Base-by-base conservation (phyloP, 1,140 invertebrate genomes). In the Varroa destructor region DNA sequence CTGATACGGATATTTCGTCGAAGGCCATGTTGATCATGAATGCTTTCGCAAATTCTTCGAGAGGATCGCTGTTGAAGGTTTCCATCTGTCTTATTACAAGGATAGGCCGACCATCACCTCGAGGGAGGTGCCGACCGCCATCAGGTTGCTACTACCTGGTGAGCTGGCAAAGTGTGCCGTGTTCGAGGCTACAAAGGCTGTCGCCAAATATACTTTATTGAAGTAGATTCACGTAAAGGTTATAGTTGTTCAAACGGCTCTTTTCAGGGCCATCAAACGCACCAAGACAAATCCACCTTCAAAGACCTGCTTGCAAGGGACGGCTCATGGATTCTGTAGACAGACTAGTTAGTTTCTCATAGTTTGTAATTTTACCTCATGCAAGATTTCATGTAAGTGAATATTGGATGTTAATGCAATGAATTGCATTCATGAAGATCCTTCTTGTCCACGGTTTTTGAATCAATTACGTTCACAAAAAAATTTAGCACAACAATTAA, bases 1-100 rank as follows among this genome's bases (percentile, higher is more conserved):
- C 85, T 1, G 83, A 85, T 75, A 87, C 84, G 72, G 85, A 86
- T 43, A 84, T 88, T 55, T 86, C 84, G n/a, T 78, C 76, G 36
- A 81, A 81, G 75, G 80, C 79, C 25, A 80, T 80, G 79, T 77
- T 75, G 37, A 80, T 81, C 74, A 80, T 80, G 79, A 81, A 80
- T 74, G 77, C 76, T 8, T 80, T 80, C 75, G 80, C 78, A 43
- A 79, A 78, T 71, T 79, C 43, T 79, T 79, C 73, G 78, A 79
- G 71, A 72, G 78, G 70, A 78, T 80, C 71, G 78, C 79, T 37
- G 74, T 72, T 25, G 79, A 80, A 75, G 74, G 79, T 4, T 76
- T 74, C 10, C 74, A 74, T 73, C 73, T 79, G 25, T 74, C 77
- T n/a, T 76, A 76, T 54, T 78, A 78, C 75, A 79, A 74, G 54